A percentile compares a stretch with the other conserved stretches of the same genome.
Evolutionary conservation across 2,888 invertebrate species (phyloP).

Genomic region (Drosophila phalerata): DNA sequence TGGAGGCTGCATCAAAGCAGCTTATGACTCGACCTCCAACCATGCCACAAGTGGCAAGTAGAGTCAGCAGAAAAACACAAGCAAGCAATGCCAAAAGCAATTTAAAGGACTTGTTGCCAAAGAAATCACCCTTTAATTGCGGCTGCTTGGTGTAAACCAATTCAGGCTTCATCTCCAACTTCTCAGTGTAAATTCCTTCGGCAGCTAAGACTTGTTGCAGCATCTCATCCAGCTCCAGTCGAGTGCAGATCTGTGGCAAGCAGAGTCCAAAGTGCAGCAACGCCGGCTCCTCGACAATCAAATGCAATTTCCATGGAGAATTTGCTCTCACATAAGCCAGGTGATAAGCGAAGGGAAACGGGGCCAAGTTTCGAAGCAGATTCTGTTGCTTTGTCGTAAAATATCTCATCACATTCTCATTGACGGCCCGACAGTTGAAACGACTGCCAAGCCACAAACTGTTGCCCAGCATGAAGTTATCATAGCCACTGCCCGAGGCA

Average conservation of each 20-base stretch:
- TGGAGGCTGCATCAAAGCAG: conserved; percentile 44
- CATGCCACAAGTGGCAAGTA: conserved; percentile 17
- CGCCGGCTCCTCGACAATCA: not conserved
- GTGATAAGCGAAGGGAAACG: conserved; percentile 49
- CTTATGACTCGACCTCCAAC: conserved; percentile 9
- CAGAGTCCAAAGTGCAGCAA: conserved; percentile 57
- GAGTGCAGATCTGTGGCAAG: conserved; percentile 44
- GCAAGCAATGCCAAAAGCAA: conserved; percentile 8
- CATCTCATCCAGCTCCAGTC: conserved; percentile 33
- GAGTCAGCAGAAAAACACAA: conserved; percentile 16
- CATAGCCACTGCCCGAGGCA: conserved; percentile 52
- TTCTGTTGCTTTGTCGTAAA: conserved; percentile 3
- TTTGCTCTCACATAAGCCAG: conserved; percentile 48
- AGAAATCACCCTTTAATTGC: conserved; percentile 3
- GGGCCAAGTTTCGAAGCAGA: conserved; percentile 31
- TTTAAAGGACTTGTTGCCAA: conserved; percentile 6
- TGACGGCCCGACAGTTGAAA: conserved; percentile 39
- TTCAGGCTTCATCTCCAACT: conserved; percentile 31
- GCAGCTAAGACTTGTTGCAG: conserved; percentile 11
- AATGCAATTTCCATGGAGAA: conserved; percentile 30
- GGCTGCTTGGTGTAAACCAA: conserved; percentile 47
- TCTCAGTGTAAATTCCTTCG: not conserved
- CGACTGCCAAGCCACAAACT: conserved; percentile 52
- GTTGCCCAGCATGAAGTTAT: conserved; percentile 48
- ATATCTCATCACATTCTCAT: conserved; percentile 22